These are phyloP conservation scores for Hirtodrosophila alboralis DNA, from an alignment of 2,888 invertebrate species.

Conservation along the genomic window DNA sequence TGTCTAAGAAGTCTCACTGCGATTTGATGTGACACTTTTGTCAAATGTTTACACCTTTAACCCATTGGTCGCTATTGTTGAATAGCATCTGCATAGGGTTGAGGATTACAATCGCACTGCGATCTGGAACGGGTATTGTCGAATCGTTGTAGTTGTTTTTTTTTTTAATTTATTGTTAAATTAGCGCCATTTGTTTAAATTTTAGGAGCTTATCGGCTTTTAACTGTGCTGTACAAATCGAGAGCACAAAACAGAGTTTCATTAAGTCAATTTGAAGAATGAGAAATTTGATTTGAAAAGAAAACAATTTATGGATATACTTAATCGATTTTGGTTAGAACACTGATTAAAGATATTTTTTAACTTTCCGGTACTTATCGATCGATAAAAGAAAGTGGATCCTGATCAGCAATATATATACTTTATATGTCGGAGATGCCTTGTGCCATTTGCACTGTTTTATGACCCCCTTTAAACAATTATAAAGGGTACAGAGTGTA, in stretches of 20 bases:
- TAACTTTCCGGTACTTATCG: too few species aligned
- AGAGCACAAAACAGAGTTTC: background rate
- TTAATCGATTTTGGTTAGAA: too few species aligned
- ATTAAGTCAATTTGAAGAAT: too few species aligned
- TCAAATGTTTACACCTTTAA: constrained; percentile 81
- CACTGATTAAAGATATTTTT: too few species aligned
- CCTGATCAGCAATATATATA: too few species aligned
- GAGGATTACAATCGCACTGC: constrained; percentile 35
- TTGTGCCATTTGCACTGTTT: too few species aligned
- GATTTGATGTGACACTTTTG: constrained; percentile 76
- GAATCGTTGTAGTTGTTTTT: constrained; percentile 59
- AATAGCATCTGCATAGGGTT: constrained; percentile 43
- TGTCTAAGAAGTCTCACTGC: constrained; percentile 46
- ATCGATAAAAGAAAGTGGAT: too few species aligned
- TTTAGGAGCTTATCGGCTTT: constrained; percentile 31
- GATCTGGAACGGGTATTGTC: constrained; percentile 39
- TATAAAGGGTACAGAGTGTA: too few species aligned
- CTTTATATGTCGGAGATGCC: too few species aligned
- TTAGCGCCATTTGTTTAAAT: constrained; percentile 68
- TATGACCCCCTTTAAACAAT: too few species aligned
- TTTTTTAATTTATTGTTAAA: constrained; percentile 69
- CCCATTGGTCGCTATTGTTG: constrained; percentile 65
- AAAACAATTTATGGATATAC: too few species aligned
- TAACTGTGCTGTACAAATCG: constrained; percentile 15
- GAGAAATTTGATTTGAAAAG: too few species aligned